These are phyloP conservation scores for Acromyrmex charruanus DNA, from an alignment of 1,140 invertebrate species.

Conservation along the genomic window DNA sequence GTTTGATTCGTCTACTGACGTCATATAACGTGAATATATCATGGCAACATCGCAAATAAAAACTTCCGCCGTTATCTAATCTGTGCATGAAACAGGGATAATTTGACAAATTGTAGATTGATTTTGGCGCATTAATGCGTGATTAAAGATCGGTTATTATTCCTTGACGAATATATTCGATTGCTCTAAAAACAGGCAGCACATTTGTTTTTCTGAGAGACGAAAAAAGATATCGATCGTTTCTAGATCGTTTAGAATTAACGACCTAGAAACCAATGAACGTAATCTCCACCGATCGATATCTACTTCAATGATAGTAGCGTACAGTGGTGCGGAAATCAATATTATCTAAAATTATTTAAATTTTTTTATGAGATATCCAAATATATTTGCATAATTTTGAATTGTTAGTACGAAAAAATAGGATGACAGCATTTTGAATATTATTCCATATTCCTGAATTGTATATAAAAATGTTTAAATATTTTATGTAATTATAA, in stretches of 20 bases:
- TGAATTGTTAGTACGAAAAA: neutral
- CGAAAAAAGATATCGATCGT: neutral
- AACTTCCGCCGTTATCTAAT: slow-evolving; percentile 71
- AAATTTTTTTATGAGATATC: neutral
- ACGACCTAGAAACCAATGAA: neutral
- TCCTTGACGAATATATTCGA: neutral
- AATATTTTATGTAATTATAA: too few relatives aligned
- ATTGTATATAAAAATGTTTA: too few relatives aligned
- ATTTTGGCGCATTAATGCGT: neutral
- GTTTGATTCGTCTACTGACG: slow-evolving; percentile 18
- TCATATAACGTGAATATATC: slow-evolving; percentile 20
- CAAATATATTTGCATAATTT: neutral
- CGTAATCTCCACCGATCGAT: neutral
- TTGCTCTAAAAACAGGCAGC: neutral
- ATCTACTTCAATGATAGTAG: neutral
- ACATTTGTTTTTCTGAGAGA: neutral
- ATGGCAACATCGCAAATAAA: slow-evolving; percentile 60
- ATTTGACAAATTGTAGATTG: neutral
- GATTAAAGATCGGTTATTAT: neutral
- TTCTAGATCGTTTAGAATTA: slow-evolving; percentile 6
- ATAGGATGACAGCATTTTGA: neutral
- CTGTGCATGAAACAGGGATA: slow-evolving; percentile 4
- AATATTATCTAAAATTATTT: neutral
- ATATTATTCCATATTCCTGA: neutral
- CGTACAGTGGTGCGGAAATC: neutral